Evolutionary conservation across 2,797 vertebrate genomes (phyloP).

Genomic region (Siniperca scherzeri): DNA sequence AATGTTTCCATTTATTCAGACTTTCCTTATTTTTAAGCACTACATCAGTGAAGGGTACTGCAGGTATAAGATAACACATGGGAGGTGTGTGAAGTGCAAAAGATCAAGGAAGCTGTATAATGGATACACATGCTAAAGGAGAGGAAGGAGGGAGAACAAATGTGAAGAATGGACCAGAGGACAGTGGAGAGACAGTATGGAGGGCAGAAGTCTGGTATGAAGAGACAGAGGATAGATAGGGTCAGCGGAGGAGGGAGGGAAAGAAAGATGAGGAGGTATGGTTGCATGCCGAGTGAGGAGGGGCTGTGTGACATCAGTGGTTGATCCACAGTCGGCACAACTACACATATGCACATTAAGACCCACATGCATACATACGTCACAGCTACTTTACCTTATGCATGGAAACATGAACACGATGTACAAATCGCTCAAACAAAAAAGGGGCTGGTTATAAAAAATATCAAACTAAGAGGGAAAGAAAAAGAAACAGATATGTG

Average conservation of each 20-base stretch:
- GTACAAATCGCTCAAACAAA: not conserved
- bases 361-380: not conserved
- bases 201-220: constrained; percentile 5
- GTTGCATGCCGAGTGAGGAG: constrained; percentile 7
- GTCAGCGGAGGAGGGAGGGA: constrained; percentile 5
- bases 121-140: not conserved
- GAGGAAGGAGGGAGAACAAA: not conserved
- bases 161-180: not conserved
- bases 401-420: not conserved
- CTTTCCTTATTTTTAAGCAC: not conserved
- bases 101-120: constrained; percentile 6
- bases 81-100: constrained; percentile 16
- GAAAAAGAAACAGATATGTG: not conserved
- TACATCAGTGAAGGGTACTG: not conserved
- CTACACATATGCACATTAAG: not conserved
- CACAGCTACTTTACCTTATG: not conserved
- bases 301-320: constrained; percentile 18
- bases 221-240: not conserved
- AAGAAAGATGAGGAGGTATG: constrained; percentile 10
- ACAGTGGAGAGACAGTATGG: not conserved
- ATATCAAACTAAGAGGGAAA: not conserved
- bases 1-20: not conserved
- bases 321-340: constrained; percentile 28
- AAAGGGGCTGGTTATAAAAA: not conserved
- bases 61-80: not conserved